Base-by-base conservation (phyloP, 1,140 invertebrate species). In the Caenorhabditis inopinata region DNA sequence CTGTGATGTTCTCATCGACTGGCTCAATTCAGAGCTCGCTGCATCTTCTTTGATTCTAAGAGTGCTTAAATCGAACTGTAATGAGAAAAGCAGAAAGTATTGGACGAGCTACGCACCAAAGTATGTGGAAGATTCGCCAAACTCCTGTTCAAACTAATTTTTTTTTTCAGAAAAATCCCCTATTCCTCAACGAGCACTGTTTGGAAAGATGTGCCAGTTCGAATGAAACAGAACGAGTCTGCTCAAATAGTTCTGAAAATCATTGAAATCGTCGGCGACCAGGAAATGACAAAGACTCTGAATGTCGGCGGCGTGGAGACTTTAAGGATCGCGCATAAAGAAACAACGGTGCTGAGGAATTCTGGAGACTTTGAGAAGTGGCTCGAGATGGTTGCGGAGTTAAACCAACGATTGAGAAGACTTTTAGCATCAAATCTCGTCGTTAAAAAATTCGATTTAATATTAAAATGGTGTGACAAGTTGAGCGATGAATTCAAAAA, bases 1-100 rank as follows among this genome's bases (percentile, higher is more conserved):
- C 38, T 68, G 58, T 68, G 58, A 68, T 38, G 58, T 68, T 18
- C n/a, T 68, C 1, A 68, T 68, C n/a, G 58, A 68, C 27, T 68
- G 58, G 58, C 11, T 68, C 16, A 68, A 68, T 21, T 68, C 58
- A 9, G 58, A 68, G 38, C 38, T 68, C 2, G 58, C 58, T 18
- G 29, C 58, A 9, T 68, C 58, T 68, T 68, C 58, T 9, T 18
- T 68, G n/a, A 38, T 68, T 68, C n/a, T 68, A 16, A 1, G 58
- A 38, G 18, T 68, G 18, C n/a, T 68, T 2, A 68, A 68, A 21
- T 68, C 58, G 11, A 68, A 68, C 23, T 68, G 29, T 21, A 35
- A 68, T n/a, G 58, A 42, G 12, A 68, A 35, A 42, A 68, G n/a
- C 4, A 38, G 32, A 42, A 11, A n/a, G 11, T 38, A 21, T 21